Conservation (phyloP, 2,888 invertebrate species). For the Nymphalis urticae region DNA sequence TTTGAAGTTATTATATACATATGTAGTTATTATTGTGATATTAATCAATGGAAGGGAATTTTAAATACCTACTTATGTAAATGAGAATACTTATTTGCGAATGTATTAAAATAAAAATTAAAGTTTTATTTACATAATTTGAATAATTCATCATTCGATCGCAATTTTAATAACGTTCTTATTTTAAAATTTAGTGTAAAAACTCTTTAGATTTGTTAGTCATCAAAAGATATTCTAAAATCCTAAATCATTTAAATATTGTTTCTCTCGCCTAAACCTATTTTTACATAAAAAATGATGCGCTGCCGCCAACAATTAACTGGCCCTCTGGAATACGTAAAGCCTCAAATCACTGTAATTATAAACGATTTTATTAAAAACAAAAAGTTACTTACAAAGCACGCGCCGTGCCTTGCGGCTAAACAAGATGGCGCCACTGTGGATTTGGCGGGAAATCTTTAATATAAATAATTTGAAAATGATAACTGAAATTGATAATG, state of each 20-base stretch:
- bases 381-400: constrained; percentile 59
- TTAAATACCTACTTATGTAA: too few relatives aligned
- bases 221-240: constrained; percentile 1
- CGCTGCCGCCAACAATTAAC: constrained; percentile 67
- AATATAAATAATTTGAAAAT: constrained; percentile 18
- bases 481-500: not conserved
- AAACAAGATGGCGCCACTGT: constrained; percentile 54
- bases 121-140: too few relatives aligned
- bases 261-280: constrained; percentile 19
- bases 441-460: constrained; percentile 43
- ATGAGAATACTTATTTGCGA: too few relatives aligned
- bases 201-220: not conserved
- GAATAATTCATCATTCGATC: too few relatives aligned
- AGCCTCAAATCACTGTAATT: constrained; percentile 71
- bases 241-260: constrained; percentile 3
- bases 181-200: not conserved
- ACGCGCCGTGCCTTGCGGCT: constrained; percentile 64
- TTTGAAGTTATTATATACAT: too few relatives aligned
- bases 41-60: too few relatives aligned
- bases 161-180: not conserved
- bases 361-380: constrained; percentile 65
- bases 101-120: too few relatives aligned
- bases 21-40: too few relatives aligned
- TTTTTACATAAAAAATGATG: constrained; percentile 36
- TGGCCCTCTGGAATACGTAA: constrained; percentile 72